Evolutionary conservation across 2,797 vertebrate species (phyloP).

Genomic region (Linurgus olivaceus): DNA sequence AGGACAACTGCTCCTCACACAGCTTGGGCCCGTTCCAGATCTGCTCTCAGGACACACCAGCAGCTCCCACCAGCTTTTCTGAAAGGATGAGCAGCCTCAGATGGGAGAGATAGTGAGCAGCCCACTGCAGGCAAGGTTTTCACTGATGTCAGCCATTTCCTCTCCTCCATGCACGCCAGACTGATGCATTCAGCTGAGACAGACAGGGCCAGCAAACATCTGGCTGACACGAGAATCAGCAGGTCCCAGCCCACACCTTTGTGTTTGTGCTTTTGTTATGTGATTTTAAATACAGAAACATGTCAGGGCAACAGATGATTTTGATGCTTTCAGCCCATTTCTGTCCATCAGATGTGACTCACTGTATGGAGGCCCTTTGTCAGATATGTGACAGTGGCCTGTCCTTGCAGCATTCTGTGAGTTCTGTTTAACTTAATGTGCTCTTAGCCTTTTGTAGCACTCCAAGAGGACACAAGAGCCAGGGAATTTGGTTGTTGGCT

Average conservation of each 20-base stretch:
- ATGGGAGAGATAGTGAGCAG: conserved; percentile 22
- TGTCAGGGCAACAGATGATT: neutral
- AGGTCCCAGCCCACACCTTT: neutral
- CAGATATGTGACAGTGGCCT: neutral
- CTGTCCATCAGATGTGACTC: neutral
- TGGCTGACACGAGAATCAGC: conserved; percentile 11
- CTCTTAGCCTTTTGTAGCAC: neutral
- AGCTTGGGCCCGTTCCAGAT: conserved; percentile 8
- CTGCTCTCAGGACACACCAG: neutral
- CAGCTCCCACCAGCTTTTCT: neutral
- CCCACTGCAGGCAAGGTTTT: neutral
- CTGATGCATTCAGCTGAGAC: neutral
- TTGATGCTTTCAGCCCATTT: neutral
- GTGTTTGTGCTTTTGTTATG: neutral
- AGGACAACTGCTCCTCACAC: neutral
- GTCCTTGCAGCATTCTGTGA: neutral
- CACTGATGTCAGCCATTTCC: conserved; percentile 48
- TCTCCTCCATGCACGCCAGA: neutral
- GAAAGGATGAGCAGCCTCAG: conserved; percentile 12
- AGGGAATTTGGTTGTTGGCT: conserved; percentile 24
- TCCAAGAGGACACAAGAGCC: neutral
- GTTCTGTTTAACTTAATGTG: neutral
- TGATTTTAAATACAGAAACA: neutral
- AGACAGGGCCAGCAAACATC: conserved; percentile 50
- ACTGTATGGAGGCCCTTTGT: neutral